phyloP scores from a whole-genome alignment of 2,888 invertebrate genomes.

The Aspidiotus destructor region DNA sequence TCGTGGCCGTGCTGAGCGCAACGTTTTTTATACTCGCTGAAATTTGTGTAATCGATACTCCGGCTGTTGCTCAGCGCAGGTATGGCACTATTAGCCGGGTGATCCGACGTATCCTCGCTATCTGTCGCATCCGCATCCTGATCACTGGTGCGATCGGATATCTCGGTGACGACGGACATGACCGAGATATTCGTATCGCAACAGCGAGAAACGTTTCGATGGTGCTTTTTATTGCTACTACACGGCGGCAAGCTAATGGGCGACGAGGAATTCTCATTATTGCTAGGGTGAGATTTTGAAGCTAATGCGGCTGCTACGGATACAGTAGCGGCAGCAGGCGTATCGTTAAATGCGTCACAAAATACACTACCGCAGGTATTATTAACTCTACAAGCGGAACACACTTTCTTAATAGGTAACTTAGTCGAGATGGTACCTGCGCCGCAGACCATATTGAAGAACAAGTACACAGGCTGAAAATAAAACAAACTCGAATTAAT shows the following conservation, averaged over 20 bases:
- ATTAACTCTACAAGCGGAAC: conserved; percentile 30
- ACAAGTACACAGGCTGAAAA: conserved; percentile 71
- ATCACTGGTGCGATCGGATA: conserved; percentile 24
- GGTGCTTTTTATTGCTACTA: conserved; percentile 17
- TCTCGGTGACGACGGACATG: conserved; percentile 23
- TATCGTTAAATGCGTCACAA: conserved; percentile 25
- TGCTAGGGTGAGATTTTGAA: conserved; percentile 19
- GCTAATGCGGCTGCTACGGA: not conserved
- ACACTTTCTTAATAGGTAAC: conserved; percentile 27
- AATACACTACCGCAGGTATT: conserved; percentile 14
- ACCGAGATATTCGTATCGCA: conserved; percentile 15
- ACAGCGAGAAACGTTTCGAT: conserved; percentile 10
- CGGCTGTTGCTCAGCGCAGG: conserved; percentile 20
- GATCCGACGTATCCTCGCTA: conserved; percentile 8
- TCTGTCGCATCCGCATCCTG: not conserved
- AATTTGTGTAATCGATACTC: conserved; percentile 15
- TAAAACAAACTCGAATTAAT: conserved; percentile 9
- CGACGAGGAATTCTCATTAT: not conserved
- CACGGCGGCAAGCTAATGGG: conserved; percentile 5
- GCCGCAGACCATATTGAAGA: conserved; percentile 57
- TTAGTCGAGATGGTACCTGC: conserved; percentile 57
- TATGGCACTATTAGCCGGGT: conserved; percentile 22
- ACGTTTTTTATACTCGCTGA: conserved; percentile 15
- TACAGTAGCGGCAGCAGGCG: not conserved
- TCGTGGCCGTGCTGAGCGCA: not conserved